Evolutionary conservation across 2,888 invertebrate genomes (phyloP).

Genomic region (Lobophora halterata): DNA sequence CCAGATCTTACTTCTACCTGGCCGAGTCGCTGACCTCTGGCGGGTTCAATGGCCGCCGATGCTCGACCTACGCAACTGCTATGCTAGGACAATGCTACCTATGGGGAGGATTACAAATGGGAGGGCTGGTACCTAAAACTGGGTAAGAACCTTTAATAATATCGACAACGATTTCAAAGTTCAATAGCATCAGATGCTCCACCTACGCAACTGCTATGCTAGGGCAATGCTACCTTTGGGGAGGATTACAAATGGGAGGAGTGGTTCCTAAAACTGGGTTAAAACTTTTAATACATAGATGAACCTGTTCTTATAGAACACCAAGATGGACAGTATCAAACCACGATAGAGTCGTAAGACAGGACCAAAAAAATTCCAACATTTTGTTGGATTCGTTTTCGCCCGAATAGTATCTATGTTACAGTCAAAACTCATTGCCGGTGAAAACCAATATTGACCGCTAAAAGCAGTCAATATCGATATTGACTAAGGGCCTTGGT

Average conservation of each 20-base stretch:
- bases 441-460: no score
- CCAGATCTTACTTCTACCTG: constrained; percentile 38
- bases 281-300: constrained; percentile 14
- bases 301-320: no score
- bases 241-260: constrained; percentile 44
- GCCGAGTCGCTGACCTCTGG: constrained; percentile 37
- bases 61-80: constrained; percentile 34
- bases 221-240: constrained; percentile 36
- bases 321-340: no score
- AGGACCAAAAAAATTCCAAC: no score
- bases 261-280: constrained; percentile 48
- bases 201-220: constrained; percentile 34
- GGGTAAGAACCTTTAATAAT: constrained; percentile 36
- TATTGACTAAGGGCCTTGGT: no score
- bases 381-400: no score
- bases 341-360: no score
- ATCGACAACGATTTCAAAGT: neutral
- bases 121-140: constrained; percentile 46
- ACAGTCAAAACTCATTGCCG: no score
- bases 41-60: constrained; percentile 37
- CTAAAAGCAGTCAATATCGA: no score
- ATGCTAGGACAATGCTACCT: constrained; percentile 38
- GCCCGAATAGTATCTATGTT: no score
- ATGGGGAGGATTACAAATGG: constrained; percentile 38
- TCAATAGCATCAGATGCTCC: constrained; percentile 36